Conservation (phyloP, 1,140 invertebrate species). For the Bombus picipes region DNA sequence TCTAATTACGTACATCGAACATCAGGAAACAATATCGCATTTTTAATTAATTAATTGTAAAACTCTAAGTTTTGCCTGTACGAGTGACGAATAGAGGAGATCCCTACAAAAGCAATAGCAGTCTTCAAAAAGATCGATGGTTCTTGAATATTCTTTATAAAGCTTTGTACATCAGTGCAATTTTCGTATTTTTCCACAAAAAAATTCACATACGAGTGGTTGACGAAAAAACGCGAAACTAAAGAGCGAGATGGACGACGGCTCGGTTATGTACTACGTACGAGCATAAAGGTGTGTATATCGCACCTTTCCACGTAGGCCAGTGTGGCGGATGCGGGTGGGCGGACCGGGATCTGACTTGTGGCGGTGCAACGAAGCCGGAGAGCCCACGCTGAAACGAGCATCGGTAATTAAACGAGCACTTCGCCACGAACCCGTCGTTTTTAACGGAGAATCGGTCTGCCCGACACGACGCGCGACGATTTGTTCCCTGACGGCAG, state of each 20-base stretch:
- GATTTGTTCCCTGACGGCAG: neutral
- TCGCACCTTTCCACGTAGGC: constrained; percentile 63
- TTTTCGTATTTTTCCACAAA: too few relatives aligned
- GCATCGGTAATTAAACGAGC: constrained; percentile 72
- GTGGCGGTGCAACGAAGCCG: constrained; percentile 35
- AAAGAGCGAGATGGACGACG: constrained; percentile 17
- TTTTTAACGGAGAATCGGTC: constrained; percentile 5
- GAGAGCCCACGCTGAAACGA: constrained; percentile 63
- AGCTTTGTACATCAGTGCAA: neutral
- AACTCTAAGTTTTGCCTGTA: too few relatives aligned
- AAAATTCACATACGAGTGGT: neutral
- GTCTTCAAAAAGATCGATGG: neutral
- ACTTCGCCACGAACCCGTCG: constrained; percentile 43
- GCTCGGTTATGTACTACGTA: constrained; percentile 26
- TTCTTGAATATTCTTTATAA: neutral
- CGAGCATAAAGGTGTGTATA: constrained; percentile 30
- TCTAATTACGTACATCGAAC: too few relatives aligned
- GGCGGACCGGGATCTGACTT: constrained; percentile 72
- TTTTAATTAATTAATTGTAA: too few relatives aligned
- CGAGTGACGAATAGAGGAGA: neutral
- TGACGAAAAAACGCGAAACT: constrained; percentile 28
- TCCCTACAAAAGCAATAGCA: neutral
- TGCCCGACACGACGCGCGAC: neutral
- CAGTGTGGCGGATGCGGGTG: constrained; percentile 74
- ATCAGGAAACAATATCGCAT: too few relatives aligned